A percentile compares a stretch with the other conserved stretches of the same genome.
These are phyloP conservation scores for Nebria ingens DNA, from an alignment of 1,140 invertebrate species.

Conservation along the genomic window DNA sequence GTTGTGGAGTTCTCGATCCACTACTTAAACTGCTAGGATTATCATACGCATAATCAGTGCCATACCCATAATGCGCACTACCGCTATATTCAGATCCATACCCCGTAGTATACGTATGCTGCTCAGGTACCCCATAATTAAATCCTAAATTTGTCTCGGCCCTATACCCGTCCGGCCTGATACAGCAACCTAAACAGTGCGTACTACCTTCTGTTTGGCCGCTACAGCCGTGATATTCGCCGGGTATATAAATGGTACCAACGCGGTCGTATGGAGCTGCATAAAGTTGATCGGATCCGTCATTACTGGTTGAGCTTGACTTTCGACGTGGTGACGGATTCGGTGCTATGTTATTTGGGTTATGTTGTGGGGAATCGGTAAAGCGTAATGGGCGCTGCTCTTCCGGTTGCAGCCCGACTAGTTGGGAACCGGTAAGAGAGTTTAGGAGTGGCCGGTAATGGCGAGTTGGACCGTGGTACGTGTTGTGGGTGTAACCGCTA, in stretches of 20 bases:
- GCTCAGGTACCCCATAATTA: constrained; percentile 22
- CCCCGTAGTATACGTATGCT: constrained; percentile 27
- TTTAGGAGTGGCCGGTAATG: constrained; percentile 62
- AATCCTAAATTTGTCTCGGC: constrained; percentile 18
- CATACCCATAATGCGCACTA: constrained; percentile 29
- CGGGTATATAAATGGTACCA: constrained; percentile 44
- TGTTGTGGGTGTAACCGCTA: constrained; percentile 68
- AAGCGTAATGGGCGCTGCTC: constrained; percentile 58
- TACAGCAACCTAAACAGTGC: constrained; percentile 18
- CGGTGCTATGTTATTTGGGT: constrained; percentile 37
- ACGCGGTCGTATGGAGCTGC: constrained; percentile 34
- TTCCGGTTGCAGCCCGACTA: constrained; percentile 36
- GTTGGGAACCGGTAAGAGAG: constrained; percentile 37
- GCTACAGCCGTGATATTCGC: constrained; percentile 35
- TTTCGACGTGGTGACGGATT: constrained; percentile 60
- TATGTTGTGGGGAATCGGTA: constrained; percentile 66
- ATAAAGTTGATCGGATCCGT: constrained; percentile 43
- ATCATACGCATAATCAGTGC: constrained; percentile 45
- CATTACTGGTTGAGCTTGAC: constrained; percentile 51
- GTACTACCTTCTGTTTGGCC: constrained; percentile 20
- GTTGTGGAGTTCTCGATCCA: constrained; percentile 38
- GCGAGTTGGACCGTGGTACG: constrained; percentile 77
- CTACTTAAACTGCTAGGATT: constrained; percentile 43
- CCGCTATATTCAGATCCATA: constrained; percentile 33
- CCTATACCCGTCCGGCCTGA: constrained; percentile 18